phyloP scores from a whole-genome alignment of 2,888 invertebrate genomes.

The Theodoxus fluviatilis region DNA sequence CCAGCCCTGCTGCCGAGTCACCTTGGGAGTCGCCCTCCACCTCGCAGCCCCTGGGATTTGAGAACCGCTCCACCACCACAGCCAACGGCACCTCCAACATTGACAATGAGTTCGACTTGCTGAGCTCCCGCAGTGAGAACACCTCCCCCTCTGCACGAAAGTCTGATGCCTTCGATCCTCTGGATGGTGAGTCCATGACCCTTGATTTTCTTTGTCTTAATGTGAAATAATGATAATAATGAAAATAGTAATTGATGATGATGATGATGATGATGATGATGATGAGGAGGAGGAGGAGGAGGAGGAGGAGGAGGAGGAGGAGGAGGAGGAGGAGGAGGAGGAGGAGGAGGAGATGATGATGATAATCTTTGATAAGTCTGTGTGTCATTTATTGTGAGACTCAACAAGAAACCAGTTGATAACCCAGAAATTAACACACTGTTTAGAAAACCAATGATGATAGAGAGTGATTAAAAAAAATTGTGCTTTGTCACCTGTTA shows the following conservation, averaged over 20 bases:
- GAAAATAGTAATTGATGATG: background rate
- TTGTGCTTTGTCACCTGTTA: no score
- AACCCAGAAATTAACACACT: no score
- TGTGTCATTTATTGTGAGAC: no score
- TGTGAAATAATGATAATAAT: background rate
- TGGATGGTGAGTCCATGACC: constrained; percentile 41
- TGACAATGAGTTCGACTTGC: constrained; percentile 61
- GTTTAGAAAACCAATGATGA: no score
- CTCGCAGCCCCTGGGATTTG: constrained; percentile 27
- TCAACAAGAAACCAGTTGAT: no score
- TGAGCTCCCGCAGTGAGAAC: constrained; percentile 48
- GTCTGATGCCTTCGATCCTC: constrained; percentile 51
- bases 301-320: constrained; percentile 89
- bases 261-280: constrained; percentile 94
- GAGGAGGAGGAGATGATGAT: constrained; percentile 31
- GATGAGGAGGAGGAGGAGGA: constrained; percentile 98
- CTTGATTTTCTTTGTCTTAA: constrained; percentile 4
- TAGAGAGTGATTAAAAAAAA: no score
- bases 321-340: constrained; percentile 33
- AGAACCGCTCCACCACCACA: constrained; percentile 39
- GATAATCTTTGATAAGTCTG: background rate
- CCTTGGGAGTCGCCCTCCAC: constrained; percentile 34
- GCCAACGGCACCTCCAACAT: constrained; percentile 43
- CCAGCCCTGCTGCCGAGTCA: no score
- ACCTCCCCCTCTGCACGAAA: constrained; percentile 43